phyloP scores from a whole-genome alignment of 2,797 vertebrate genomes.

The Sebastes jordani region DNA sequence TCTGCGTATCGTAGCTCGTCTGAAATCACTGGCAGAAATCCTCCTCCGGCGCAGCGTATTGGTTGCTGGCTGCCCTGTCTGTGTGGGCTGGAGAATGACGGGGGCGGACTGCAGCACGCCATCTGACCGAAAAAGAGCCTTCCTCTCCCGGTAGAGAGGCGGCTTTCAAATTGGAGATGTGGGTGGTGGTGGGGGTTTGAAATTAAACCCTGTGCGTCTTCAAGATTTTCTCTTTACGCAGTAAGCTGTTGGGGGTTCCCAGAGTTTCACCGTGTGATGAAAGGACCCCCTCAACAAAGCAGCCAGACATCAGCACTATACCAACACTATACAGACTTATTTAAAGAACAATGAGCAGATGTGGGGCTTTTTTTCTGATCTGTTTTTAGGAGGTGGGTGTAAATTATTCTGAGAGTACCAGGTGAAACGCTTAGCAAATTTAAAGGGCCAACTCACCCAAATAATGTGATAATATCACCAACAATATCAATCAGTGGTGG shows the following conservation, averaged over 20 bases:
- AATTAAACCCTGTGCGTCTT: constrained; percentile 73
- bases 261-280: constrained; percentile 7
- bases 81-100: constrained; percentile 89
- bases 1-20: constrained; percentile 68
- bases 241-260: constrained; percentile 59
- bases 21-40: constrained; percentile 83
- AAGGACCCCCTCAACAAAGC: constrained; percentile 23
- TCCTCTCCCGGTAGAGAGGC: constrained; percentile 86
- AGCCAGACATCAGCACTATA: not conserved
- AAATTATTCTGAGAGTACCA: not conserved
- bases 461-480: no score
- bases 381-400: not conserved
- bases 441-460: no score
- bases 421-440: not conserved
- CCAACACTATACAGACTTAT: not conserved
- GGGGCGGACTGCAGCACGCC: constrained; percentile 88
- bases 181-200: constrained; percentile 74
- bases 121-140: constrained; percentile 90
- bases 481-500: no score
- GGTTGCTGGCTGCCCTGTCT: constrained; percentile 85
- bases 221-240: constrained; percentile 37
- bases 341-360: not conserved
- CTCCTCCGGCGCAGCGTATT: constrained; percentile 85
- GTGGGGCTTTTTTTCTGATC: not conserved
- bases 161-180: constrained; percentile 81